Evolutionary conservation across 2,888 invertebrate genomes (phyloP).

Genomic region (Poecilus cupreus): DNA sequence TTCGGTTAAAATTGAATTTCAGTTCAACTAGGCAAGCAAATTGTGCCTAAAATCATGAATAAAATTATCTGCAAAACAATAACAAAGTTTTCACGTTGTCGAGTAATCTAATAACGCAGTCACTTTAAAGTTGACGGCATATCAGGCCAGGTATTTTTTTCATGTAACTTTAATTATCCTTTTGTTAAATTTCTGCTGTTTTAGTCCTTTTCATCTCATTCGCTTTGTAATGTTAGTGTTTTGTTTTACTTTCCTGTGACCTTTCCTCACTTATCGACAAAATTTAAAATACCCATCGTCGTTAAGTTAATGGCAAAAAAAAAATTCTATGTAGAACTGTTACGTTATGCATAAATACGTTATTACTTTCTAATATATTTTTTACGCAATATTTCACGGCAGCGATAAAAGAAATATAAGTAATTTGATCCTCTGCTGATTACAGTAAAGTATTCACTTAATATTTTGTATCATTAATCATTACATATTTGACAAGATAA

Average conservation of each 20-base stretch:
- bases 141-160: neutral
- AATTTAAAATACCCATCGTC: neutral
- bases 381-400: too few species aligned
- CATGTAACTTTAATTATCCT: conserved; percentile 12
- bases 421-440: neutral
- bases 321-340: too few species aligned
- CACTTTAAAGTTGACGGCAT: conserved; percentile 26
- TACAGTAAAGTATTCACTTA: neutral
- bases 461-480: conserved; percentile 11
- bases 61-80: conserved; percentile 37
- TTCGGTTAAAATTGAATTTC: conserved; percentile 26
- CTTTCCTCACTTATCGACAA: conserved; percentile 1
- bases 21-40: conserved; percentile 6
- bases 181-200: neutral
- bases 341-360: too few species aligned
- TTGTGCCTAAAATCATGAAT: conserved; percentile 40
- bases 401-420: neutral
- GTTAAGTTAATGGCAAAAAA: too few species aligned
- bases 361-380: too few species aligned
- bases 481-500: neutral
- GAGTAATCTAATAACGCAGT: conserved; percentile 35
- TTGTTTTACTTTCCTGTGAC: neutral
- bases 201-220: neutral
- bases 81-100: conserved; percentile 31
- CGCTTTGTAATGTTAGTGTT: neutral